Evolutionary conservation across 2,888 invertebrate genomes (phyloP), one percentile per base, ranked within the genome.

Genomic region (Apamea sordens): DNA sequence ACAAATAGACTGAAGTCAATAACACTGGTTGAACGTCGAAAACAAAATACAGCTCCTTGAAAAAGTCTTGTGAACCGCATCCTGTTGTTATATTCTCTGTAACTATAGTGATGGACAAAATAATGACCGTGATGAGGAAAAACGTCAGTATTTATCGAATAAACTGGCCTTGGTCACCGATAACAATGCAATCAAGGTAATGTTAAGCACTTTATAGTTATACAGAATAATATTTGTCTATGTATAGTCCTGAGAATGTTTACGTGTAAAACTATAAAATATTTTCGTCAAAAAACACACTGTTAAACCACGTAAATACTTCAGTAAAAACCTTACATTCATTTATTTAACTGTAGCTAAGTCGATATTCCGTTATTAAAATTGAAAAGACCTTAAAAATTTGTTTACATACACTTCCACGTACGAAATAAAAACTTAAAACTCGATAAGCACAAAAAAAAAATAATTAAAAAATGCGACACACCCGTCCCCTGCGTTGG

Each of bases 131-230:
- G 50, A 63, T 80, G 44, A 85, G 63, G 53, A 68, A 69, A 64
- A 82, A 50, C 18, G 36, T 28, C 3, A 36, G 8, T 53, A 13
- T 72, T 70, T 82, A 75, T 75, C 59, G 68, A 68, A 28, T 28
- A 36, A 59, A 82, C 56, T 44, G 50, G 21, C 83, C 76, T 82
- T 86, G 82, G 64, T 69, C 28, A 69, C 56, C 56, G 11, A 44
- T 28, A 65, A 68, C 24, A 73, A 59, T 64, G 47, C 36, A 68
- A 0, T 8, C 36, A 15, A 32, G 21, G 21, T 44, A 59, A 73
- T 24, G 32, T 79, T 65, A 80, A 81, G 50, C 85, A 70, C 36
- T 80, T 36, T 11, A 76, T 28, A 44, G 24, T 24, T 28, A 53
- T 13, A 47, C 18, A 56, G 4, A 47, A 24, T 53, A 53, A 15